Conservation (phyloP, 2,888 invertebrate genomes). For the Cerastis rubricosa region DNA sequence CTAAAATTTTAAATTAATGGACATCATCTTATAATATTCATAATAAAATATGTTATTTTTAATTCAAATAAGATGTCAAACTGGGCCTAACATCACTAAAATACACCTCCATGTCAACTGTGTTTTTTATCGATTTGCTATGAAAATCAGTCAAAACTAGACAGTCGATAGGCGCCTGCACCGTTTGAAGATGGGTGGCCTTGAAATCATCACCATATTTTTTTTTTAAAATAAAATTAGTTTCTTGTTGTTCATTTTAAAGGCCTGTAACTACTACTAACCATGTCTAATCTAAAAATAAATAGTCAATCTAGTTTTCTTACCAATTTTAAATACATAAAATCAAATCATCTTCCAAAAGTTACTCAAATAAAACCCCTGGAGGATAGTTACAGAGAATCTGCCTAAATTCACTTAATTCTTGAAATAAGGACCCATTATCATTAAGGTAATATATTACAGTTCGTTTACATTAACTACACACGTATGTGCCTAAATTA, state of each 20-base stretch:
- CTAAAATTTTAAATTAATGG: constrained; percentile 23
- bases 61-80: neutral
- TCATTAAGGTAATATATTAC: neutral
- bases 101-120: neutral
- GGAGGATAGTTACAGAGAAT: neutral
- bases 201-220: too few relatives aligned
- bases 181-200: neutral
- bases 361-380: neutral
- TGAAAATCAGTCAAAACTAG: neutral
- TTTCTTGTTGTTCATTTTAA: too few relatives aligned
- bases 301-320: too few relatives aligned
- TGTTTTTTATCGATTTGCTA: neutral
- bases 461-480: constrained; percentile 8
- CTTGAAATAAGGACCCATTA: neutral
- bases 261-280: too few relatives aligned
- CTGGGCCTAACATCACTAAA: neutral
- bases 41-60: constrained; percentile 12
- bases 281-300: too few relatives aligned
- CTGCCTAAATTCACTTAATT: neutral
- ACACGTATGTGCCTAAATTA: constrained; percentile 11
- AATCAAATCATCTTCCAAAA: neutral
- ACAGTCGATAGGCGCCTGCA: neutral
- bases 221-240: too few relatives aligned
- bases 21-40: constrained; percentile 8
- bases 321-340: too few relatives aligned